phyloP scores from a whole-genome alignment of 1,140 invertebrate genomes.

The Caenorhabditis tropicalis region DNA sequence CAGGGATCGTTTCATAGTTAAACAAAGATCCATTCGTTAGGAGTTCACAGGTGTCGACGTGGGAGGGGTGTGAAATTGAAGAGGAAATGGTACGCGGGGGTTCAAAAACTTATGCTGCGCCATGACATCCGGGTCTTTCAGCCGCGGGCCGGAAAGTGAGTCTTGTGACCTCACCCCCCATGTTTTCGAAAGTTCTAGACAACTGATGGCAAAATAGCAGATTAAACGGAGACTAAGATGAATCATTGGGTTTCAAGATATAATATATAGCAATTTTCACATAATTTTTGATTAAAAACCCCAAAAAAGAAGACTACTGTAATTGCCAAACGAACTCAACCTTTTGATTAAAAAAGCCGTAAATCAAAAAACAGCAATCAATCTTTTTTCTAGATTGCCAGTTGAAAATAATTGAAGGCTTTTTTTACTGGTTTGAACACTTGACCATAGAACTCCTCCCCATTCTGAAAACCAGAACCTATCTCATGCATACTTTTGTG shows the following conservation, averaged over 20 bases:
- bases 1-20: not conserved
- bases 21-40: slow-evolving; percentile 12
- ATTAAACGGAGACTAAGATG: not conserved
- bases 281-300: too few species aligned
- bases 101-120: not conserved
- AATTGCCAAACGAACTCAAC: too few species aligned
- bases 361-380: too few species aligned
- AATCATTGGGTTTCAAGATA: not conserved
- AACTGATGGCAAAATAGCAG: not conserved
- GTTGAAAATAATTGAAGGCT: too few species aligned
- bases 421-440: too few species aligned
- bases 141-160: not conserved
- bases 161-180: slow-evolving; percentile 15
- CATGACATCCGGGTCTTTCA: not conserved
- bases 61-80: not conserved
- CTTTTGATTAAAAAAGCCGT: too few species aligned
- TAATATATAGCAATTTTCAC: too few species aligned
- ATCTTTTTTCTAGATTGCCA: too few species aligned
- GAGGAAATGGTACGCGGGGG: not conserved
- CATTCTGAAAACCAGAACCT: not conserved
- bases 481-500: not conserved
- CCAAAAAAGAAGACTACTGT: not conserved
- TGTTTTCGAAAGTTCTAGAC: slow-evolving; percentile 18
- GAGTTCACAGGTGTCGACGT: too few species aligned
- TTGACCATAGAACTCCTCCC: too few species aligned